Evolutionary conservation across 64 coral and sea anemone species (phyloP).

Genomic region (Cladopsammia gracilis): DNA sequence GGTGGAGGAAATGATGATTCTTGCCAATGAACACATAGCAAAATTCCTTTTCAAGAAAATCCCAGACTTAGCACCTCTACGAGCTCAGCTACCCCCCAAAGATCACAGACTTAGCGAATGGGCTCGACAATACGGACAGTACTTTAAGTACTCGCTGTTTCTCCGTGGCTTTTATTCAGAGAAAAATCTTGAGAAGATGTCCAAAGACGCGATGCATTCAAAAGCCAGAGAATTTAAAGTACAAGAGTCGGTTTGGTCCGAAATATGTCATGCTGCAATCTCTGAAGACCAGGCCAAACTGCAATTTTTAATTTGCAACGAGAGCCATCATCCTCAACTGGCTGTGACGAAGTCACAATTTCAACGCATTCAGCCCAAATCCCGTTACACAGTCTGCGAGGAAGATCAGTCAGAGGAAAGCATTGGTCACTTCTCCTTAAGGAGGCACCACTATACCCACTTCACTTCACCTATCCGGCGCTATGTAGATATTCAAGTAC

Average conservation of each 20-base stretch:
- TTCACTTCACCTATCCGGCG: conserved; percentile 95
- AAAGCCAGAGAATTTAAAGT: conserved; percentile 3
- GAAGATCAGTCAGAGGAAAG: background rate
- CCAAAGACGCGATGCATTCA: background rate
- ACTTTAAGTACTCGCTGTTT: conserved; percentile 13
- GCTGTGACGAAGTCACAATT: conserved; percentile 56
- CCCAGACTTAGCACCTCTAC: conserved; percentile 43
- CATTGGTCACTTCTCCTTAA: conserved; percentile 56
- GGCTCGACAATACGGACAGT: conserved; percentile 43
- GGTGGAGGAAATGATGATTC: conserved; percentile 91
- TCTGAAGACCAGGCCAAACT: conserved; percentile 31
- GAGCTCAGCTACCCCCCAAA: conserved; percentile 80
- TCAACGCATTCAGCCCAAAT: conserved; percentile 69
- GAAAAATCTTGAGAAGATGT: background rate
- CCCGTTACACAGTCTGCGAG: conserved; percentile 11
- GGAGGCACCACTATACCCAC: conserved; percentile 58
- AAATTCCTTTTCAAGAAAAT: conserved; percentile 14
- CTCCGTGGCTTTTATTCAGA: conserved; percentile 8
- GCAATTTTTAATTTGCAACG: conserved; percentile 63
- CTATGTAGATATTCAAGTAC: conserved; percentile 86
- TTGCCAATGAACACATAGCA: conserved; percentile 80
- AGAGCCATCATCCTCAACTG: conserved; percentile 77
- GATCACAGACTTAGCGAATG: conserved; percentile 80
- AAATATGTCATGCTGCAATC: conserved; percentile 16
- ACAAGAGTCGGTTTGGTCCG: conserved; percentile 1